Base-by-base conservation (phyloP, 2,888 invertebrate genomes). In the Drosophila austrosaltans region DNA sequence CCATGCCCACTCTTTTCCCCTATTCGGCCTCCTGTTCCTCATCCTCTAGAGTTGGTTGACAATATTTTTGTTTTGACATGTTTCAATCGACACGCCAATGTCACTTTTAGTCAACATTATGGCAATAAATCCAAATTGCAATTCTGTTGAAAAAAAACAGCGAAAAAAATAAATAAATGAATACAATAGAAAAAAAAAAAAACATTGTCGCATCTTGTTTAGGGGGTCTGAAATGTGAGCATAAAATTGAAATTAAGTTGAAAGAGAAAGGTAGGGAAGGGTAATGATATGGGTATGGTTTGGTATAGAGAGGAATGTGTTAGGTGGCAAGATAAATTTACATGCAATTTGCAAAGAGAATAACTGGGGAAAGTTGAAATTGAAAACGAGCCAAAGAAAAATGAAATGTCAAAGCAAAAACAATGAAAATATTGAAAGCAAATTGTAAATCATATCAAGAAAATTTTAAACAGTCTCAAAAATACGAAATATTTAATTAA, bases 21-120 rank as follows among this genome's bases (percentile, higher is more conserved):
- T 10, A 20, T 7, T 7, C 6, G 3, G 2, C 4, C 22, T 53
- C 10, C 1, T 6, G 39, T 10, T 53, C 40, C 32, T 30, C 30
- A 5, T 30, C 6, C 56, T 7, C 12, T 36, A 2, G n/a, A 1
- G 22, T 39, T 10, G 2, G 25, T 42, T 60, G 40, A 60, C 44
- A 42, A 20, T 53, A 22, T 44, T 48, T 22, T 36, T 22, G 60
- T 40, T 67, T 70, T 53, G 63, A 53, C 66, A 57, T 66, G 63
- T 62, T 82, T 76, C 63, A 25, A 80, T 73, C 70, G 74, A 62
- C 72, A 70, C 54, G 73, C 69, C 53, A 81, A 64, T 72, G 66
- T 79, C 68, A 67, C 59, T 56, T 57, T 32, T 70, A 57, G 42
- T 30, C 42, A 25, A 20, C 63, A 68, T 42, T 56, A 76, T 30